Evolutionary conservation across 2,888 invertebrate species (phyloP), one percentile per base, ranked within the genome.

Genomic region (Pachycephus smyrnensis): DNA sequence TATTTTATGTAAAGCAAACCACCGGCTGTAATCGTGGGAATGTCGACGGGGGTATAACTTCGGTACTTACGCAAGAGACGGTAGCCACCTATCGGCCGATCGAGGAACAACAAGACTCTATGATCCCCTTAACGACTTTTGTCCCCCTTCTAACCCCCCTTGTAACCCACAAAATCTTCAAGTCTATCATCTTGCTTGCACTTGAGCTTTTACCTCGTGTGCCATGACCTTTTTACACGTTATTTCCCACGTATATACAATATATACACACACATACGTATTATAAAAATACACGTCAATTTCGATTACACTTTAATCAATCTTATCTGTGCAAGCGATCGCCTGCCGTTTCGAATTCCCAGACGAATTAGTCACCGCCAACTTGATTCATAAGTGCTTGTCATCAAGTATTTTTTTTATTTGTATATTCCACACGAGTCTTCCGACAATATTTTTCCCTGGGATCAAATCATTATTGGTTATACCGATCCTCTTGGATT

Each of bases 1-100:
- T 85, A 83, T 84, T 85, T 84, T 80, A 77, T 79, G 81, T 78
- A 80, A 81, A 82, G 73, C 80, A 79, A 82, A 83, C 77, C 77
- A 71, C 71, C 74, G 55, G 73, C 75, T 76, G 68, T 73, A 40
- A 32, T 68, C 80, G 76, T 78, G 80, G 77, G 79, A 84, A 84
- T 82, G 80, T 77, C 75, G 71, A 40, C 71, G 71, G 31, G 71
- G 71, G 11, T 32, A 31, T 33, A 31, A 33, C 71, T 31, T 31
- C 12, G 71, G 12, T 31, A 33, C 71, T 6, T 33, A 23, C 15
- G 30, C 71, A 31, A 71, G 15, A 71, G n/a, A 23, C 9, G 23
- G 55, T 55, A 55, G 55, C 55, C 55, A 55, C 55, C 55, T 55
- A 55, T 55, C 55, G 55, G 55, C 55, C 55, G 23, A 55, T 23